These are phyloP conservation scores for Hyperoplus immaculatus DNA, from an alignment of 2,797 vertebrate species.

Conservation along the genomic window DNA sequence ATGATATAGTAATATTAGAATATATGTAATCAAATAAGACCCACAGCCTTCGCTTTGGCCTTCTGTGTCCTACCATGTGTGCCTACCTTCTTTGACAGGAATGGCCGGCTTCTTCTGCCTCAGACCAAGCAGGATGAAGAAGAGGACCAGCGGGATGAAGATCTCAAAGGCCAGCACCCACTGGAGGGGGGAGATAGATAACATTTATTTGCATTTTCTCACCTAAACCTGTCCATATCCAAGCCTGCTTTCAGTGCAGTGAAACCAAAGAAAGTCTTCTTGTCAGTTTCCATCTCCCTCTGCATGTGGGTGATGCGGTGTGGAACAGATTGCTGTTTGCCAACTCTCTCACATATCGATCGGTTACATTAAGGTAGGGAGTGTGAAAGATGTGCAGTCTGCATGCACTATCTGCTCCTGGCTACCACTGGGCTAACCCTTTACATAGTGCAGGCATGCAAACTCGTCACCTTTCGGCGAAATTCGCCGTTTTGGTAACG, in stretches of 20 bases:
- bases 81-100: conserved; percentile 95
- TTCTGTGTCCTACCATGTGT: background rate
- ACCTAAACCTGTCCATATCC: background rate
- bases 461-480: no score
- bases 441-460: no score
- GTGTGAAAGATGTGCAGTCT: conserved; percentile 51
- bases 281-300: conserved; percentile 25
- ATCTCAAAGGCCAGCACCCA: conserved; percentile 98
- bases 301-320: conserved; percentile 1
- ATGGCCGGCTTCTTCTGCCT: conserved; percentile 97
- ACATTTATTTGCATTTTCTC: conserved; percentile 2
- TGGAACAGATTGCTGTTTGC: conserved; percentile 2
- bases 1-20: no score
- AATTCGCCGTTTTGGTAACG: no score
- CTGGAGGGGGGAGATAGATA: conserved; percentile 71
- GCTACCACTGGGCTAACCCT: conserved; percentile 20
- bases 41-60: no score
- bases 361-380: conserved; percentile 31
- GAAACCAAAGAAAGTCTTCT: background rate
- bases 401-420: conserved; percentile 35
- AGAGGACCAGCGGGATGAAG: conserved; percentile 96
- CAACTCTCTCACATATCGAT: conserved; percentile 42
- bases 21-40: no score
- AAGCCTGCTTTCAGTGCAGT: background rate
- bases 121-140: conserved; percentile 96